Base-by-base conservation (phyloP, 1,140 invertebrate species). In the Tribolium castaneum region DNA sequence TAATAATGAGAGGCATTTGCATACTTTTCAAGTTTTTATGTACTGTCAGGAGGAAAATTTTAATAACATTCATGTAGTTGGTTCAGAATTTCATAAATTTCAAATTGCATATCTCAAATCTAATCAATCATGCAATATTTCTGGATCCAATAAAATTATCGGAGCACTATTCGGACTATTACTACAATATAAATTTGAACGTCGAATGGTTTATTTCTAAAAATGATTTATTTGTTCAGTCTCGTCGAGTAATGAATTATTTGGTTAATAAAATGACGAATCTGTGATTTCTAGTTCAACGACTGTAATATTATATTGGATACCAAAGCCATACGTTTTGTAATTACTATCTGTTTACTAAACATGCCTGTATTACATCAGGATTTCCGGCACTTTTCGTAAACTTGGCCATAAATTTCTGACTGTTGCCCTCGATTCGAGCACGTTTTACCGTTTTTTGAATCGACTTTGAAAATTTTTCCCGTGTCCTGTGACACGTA, bases 321-420 rank as follows among this genome's bases (percentile, higher is more conserved):
- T n/a, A 62, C n/a, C 56, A 62, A 62, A 62, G 56, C 19, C 56
- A 1, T 16, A 25, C 16, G 19, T 19, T 19, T 19, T 2, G 16
- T 19, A 19, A 19, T 19, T 19, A 19, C 2, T 19, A 19, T 34
- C 35, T 62, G 34, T 7, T 7, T 7, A 1, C 3, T 7, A 39
- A 39, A 39, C 3, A 45, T 45, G n/a, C 39, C n/a, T n/a, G 25
- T 62, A 62, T 62, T 19, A 62, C 59, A 66, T 66, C 34, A 66
- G 9, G 12, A 35, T 25, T 10, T 7, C 10, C 25, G 5, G 25
- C 22, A 62, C 2, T 62, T 25, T 6, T 62, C 56, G 2, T 12
- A 62, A 66, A 25, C 35, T 66, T 66, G 6, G 30, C 59, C 6
- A 66, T 66, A 66, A 66, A 66, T 66, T 66, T 12, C 5, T 30